Percentiles rank a stretch among this genome's conserved stretches.
These are phyloP conservation scores for Gymnobelideus leadbeateri DNA, from an alignment of 2,113 vertebrate species.

Conservation along the genomic window DNA sequence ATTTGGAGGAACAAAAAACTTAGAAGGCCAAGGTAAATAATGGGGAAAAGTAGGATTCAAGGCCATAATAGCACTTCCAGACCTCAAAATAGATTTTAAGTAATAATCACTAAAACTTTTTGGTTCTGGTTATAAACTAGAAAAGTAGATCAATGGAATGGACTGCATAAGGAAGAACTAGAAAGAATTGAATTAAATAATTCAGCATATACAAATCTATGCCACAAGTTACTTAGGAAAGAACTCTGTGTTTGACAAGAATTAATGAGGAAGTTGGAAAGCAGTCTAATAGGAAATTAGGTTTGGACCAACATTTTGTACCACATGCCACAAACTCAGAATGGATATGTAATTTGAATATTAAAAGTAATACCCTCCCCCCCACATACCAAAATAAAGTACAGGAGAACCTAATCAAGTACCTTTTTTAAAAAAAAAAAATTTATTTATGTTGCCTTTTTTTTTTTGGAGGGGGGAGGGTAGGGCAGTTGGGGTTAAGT, in stretches of 20 bases:
- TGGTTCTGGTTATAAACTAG: background rate
- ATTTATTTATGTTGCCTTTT: too few species aligned
- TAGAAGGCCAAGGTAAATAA: background rate
- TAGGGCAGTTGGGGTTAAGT: too few species aligned
- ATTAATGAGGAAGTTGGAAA: background rate
- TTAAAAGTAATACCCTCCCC: background rate
- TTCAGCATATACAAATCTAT: background rate
- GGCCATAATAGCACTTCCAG: background rate
- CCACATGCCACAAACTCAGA: background rate
- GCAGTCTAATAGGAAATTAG: background rate
- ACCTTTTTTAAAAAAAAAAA: too few species aligned
- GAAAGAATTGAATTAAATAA: background rate
- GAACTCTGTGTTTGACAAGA: background rate
- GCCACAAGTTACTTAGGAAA: background rate
- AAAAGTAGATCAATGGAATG: background rate
- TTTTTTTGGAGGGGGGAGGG: too few species aligned
- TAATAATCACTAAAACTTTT: background rate
- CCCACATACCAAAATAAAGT: background rate
- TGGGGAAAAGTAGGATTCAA: background rate
- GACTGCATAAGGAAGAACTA: background rate
- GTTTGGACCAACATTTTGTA: background rate
- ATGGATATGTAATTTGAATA: background rate
- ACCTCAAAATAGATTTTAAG: background rate
- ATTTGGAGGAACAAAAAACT: background rate
- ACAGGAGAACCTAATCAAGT: background rate